Conservation (phyloP, 2,797 vertebrate genomes). For the Aplochiton taeniatus region DNA sequence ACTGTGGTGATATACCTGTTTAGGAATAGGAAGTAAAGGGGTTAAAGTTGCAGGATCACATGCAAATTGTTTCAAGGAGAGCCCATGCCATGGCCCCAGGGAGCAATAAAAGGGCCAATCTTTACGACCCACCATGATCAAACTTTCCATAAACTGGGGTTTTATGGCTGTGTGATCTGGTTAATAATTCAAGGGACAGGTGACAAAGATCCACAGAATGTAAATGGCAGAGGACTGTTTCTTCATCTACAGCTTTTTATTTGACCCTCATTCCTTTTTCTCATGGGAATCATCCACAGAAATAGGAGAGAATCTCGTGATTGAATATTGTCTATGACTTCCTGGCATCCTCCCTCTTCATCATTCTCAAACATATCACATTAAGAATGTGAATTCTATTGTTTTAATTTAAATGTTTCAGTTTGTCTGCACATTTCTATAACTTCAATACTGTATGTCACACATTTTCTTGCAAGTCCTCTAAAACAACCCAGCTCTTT, state of each 20-base stretch:
- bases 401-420: too few relatives aligned
- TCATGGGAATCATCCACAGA: slow-evolving; percentile 4
- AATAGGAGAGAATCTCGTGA: background rate
- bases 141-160: slow-evolving; percentile 62
- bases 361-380: too few relatives aligned
- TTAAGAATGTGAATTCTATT: too few relatives aligned
- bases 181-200: slow-evolving; percentile 67
- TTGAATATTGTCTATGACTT: background rate
- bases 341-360: background rate
- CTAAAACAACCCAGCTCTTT: too few relatives aligned
- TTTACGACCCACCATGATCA: slow-evolving; percentile 60
- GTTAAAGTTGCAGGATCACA: slow-evolving; percentile 14
- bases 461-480: too few relatives aligned
- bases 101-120: slow-evolving; percentile 40
- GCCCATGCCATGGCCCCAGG: slow-evolving; percentile 13
- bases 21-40: background rate
- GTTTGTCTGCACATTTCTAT: too few relatives aligned
- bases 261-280: slow-evolving; percentile 6
- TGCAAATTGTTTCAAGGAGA: slow-evolving; percentile 54
- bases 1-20: too few relatives aligned
- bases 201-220: slow-evolving; percentile 39
- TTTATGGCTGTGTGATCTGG: slow-evolving; percentile 47
- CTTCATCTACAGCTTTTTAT: background rate
- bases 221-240: slow-evolving; percentile 6
- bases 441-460: too few relatives aligned